Evolutionary conservation across 2,888 invertebrate species (phyloP).

Genomic region (Trachelus iudaicus): DNA sequence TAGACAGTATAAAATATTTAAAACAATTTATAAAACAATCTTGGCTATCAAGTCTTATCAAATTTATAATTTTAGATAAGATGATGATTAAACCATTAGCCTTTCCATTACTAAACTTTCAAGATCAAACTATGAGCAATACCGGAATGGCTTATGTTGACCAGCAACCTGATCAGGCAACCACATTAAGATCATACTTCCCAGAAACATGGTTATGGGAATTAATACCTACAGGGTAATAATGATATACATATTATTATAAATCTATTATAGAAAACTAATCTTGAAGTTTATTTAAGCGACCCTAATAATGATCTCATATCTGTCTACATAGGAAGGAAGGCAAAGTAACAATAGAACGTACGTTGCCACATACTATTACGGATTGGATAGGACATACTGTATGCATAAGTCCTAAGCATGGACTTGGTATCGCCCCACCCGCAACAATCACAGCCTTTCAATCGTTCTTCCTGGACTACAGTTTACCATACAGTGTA

Average conservation of each 20-base stretch:
- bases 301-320: background rate
- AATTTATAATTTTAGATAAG: too few species aligned
- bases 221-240: slow-evolving; percentile 64
- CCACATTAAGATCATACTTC: slow-evolving; percentile 65
- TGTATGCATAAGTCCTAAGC: slow-evolving; percentile 68
- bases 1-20: too few species aligned
- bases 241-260: slow-evolving; percentile 2
- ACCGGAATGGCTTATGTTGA: slow-evolving; percentile 53
- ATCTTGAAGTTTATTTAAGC: background rate
- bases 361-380: slow-evolving; percentile 71
- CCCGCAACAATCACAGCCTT: slow-evolving; percentile 69
- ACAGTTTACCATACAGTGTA: slow-evolving; percentile 75
- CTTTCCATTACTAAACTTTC: slow-evolving; percentile 42
- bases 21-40: too few species aligned
- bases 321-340: slow-evolving; percentile 48
- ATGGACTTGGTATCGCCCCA: slow-evolving; percentile 68
- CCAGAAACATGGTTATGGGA: slow-evolving; percentile 80
- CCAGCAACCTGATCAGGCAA: slow-evolving; percentile 46
- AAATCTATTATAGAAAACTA: background rate
- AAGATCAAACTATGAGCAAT: slow-evolving; percentile 34
- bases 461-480: slow-evolving; percentile 81
- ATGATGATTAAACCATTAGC: slow-evolving; percentile 40
- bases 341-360: slow-evolving; percentile 59
- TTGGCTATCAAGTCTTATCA: too few species aligned
- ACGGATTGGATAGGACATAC: slow-evolving; percentile 73